Conservation (phyloP, 1,140 invertebrate species). For the Dreissena rostriformis region DNA sequence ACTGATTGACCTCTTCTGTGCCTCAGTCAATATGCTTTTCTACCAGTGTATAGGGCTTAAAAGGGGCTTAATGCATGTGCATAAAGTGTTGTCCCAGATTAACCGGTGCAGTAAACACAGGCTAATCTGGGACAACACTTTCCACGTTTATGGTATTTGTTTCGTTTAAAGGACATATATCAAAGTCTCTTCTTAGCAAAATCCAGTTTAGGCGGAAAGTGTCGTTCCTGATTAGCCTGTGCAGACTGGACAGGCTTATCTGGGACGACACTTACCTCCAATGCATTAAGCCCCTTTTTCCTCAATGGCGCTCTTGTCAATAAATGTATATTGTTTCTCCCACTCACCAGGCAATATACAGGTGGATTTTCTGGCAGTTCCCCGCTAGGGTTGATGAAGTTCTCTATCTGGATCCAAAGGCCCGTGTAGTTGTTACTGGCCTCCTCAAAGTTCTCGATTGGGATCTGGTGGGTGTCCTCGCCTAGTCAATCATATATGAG, state of each 20-base stretch:
- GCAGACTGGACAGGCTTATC: not conserved
- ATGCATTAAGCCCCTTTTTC: not conserved
- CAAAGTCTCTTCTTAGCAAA: not conserved
- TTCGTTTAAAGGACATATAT: not conserved
- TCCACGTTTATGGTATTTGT: too few relatives aligned
- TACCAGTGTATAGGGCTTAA: too few relatives aligned
- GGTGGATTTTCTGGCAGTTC: constrained; percentile 72
- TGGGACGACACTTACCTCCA: not conserved
- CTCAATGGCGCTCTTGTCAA: not conserved
- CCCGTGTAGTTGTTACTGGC: constrained; percentile 69
- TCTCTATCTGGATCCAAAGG: constrained; percentile 74
- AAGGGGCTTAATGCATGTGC: too few relatives aligned
- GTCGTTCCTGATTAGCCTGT: not conserved
- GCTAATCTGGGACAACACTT: too few relatives aligned
- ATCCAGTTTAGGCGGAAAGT: not conserved
- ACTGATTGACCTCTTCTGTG: too few relatives aligned
- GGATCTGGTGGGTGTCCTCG: constrained; percentile 75
- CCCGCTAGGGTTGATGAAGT: constrained; percentile 73
- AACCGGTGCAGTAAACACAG: too few relatives aligned
- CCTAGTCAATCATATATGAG: constrained; percentile 56
- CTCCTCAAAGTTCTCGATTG: constrained; percentile 70
- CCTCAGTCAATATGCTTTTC: too few relatives aligned
- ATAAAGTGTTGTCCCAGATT: too few relatives aligned
- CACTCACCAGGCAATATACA: constrained; percentile 69
- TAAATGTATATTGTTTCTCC: not conserved